phyloP scores from a whole-genome alignment of 2,888 invertebrate species.

The Catotricha subobsoleta region DNA sequence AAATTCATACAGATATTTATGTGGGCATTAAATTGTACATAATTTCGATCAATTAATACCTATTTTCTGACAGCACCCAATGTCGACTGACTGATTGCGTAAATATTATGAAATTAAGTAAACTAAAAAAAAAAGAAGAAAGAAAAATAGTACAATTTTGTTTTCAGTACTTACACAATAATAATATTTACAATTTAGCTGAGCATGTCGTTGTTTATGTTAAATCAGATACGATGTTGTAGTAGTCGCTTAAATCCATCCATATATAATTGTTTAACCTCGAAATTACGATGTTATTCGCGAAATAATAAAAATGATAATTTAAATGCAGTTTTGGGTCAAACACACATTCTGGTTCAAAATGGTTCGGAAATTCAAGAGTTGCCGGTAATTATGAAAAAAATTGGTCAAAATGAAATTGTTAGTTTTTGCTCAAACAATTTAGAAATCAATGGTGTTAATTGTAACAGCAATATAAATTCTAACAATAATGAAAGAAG shows the following conservation, averaged over 20 bases:
- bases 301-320: background rate
- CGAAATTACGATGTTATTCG: background rate
- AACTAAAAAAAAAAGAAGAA: background rate
- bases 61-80: no score
- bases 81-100: background rate
- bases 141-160: background rate
- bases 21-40: no score
- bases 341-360: slow-evolving; percentile 41
- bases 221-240: slow-evolving; percentile 6
- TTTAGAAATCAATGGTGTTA: background rate
- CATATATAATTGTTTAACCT: background rate
- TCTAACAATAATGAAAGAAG: background rate
- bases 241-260: slow-evolving; percentile 5
- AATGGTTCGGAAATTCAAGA: slow-evolving; percentile 49
- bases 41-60: no score
- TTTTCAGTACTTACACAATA: background rate
- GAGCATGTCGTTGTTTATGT: slow-evolving; percentile 9
- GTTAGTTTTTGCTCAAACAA: slow-evolving; percentile 17
- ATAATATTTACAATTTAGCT: background rate
- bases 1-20: no score
- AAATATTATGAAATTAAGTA: background rate
- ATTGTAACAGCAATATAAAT: no score
- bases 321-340: slow-evolving; percentile 10
- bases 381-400: slow-evolving; percentile 43
- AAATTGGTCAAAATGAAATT: slow-evolving; percentile 27